Conservation (phyloP, 2,888 invertebrate genomes). For the Harmothoe impar region DNA sequence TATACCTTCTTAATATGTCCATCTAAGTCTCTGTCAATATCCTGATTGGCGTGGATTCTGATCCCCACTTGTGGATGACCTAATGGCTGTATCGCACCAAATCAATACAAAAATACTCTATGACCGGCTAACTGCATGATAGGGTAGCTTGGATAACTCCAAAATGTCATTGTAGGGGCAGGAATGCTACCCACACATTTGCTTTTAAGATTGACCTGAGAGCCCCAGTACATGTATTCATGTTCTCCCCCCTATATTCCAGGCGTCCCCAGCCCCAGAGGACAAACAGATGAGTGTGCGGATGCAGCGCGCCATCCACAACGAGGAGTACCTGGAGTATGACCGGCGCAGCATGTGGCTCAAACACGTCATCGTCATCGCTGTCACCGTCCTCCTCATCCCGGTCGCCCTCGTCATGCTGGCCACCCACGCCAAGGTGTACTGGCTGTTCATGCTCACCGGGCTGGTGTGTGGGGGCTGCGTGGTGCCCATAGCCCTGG, state of each 20-base stretch:
- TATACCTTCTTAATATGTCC: too few relatives aligned
- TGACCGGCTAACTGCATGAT: too few relatives aligned
- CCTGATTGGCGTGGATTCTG: too few relatives aligned
- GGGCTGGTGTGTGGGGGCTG: constrained; percentile 69
- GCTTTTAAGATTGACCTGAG: too few relatives aligned
- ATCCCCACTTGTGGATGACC: too few relatives aligned
- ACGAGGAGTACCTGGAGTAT: constrained; percentile 69
- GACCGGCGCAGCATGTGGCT: constrained; percentile 69
- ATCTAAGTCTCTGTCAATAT: too few relatives aligned
- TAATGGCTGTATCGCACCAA: too few relatives aligned
- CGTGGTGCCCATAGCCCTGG: constrained; percentile 69
- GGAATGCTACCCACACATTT: too few relatives aligned
- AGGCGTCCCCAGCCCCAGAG: constrained; percentile 46
- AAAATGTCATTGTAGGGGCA: too few relatives aligned
- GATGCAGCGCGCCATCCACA: constrained; percentile 61
- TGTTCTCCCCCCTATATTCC: background rate
- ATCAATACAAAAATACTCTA: too few relatives aligned
- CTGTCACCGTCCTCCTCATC: constrained; percentile 65
- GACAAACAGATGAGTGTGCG: constrained; percentile 64
- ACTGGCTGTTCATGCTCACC: constrained; percentile 68
- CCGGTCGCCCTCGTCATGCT: constrained; percentile 67
- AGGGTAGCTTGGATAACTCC: too few relatives aligned
- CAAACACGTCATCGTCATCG: constrained; percentile 69
- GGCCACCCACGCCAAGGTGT: constrained; percentile 66
- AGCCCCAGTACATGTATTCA: too few relatives aligned